Base-by-base conservation (phyloP, 2,797 vertebrate genomes). In the Acanthurus tractus region DNA sequence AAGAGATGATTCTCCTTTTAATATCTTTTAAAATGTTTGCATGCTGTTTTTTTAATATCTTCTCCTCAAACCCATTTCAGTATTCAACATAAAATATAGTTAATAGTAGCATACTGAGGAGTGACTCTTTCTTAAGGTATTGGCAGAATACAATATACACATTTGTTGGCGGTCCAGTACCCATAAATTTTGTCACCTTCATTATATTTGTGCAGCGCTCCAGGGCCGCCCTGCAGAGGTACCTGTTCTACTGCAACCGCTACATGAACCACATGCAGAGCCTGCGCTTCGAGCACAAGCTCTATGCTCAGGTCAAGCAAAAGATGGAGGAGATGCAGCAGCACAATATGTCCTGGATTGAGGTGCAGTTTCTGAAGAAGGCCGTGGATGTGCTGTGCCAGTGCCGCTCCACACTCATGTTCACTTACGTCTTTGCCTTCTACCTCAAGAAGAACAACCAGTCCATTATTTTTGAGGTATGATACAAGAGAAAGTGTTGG, bases 361-460 rank as follows among this genome's bases (percentile, higher is more conserved):
- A 99, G 94, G 98, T 99, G 96, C 98, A 99, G 95, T 99, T 99
- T 92, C 96, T 99, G 90, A 99, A 99, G 97, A 99, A 99, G 96
- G 98, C 98, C 12, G 98, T 99, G 95, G 96, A 93, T 76, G 98
- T 99, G 92, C 96, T 99, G 90, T 99, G 95, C 85, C 98, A 99
- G 96, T 99, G 98, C 93, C 98, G 98, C 91, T 98, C 98, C 95
- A 99, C 98, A 66, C 98, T 99, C 94, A 99, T 99, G 98, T 99
- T 99, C 97, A 99, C 98, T 90, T 99, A 99, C 78, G 98, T 99
- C 95, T 99, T 99, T 93, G 98, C 98, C 95, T 99, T 99, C 98
- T 99, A 99, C 98, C 98, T 99, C 98, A 99, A 98, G 96, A 99
- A 99, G 97, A 99, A 99, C 96, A 99, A 99, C 96, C 98, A 99